Conservation (phyloP, 92 coral and sea anemone species). For the Palythoa grandis region DNA sequence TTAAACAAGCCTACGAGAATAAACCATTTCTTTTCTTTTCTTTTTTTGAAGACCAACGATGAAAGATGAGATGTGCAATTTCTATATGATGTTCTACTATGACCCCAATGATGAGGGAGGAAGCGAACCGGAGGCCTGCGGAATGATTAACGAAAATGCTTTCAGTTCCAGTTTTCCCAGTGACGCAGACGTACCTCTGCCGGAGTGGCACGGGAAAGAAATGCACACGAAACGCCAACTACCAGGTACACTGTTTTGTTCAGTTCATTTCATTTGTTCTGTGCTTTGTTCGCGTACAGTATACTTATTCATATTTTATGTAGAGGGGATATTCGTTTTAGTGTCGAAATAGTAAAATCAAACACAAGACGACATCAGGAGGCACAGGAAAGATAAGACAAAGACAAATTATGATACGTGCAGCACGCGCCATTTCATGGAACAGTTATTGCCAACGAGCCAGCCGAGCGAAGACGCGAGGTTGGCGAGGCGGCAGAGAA, state of each 20-base stretch:
- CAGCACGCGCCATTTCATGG: no score
- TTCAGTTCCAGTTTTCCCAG: constrained; percentile 55
- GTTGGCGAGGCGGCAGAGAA: no score
- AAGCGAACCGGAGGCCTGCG: constrained; percentile 3
- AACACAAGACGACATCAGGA: no score
- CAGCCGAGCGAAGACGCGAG: no score
- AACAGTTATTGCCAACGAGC: no score
- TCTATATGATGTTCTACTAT: constrained; percentile 93
- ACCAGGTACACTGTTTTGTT: neutral
- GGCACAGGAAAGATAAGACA: no score
- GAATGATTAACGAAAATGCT: constrained; percentile 45
- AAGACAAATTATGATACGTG: no score
- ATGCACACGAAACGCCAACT: constrained; percentile 90
- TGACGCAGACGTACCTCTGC: constrained; percentile 79
- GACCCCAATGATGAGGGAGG: constrained; percentile 44
- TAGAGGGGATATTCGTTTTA: no score
- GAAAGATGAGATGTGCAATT: constrained; percentile 99
- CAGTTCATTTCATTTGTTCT: no score
- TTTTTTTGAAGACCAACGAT: constrained; percentile 75
- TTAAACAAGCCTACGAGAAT: neutral
- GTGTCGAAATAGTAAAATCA: no score
- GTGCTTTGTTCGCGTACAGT: no score
- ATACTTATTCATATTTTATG: no score
- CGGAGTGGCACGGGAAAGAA: constrained; percentile 64
- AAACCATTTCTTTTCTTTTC: neutral